Evolutionary conservation across 2,888 invertebrate genomes (phyloP), one percentile per base, ranked within the genome.

Genomic region (Catocala sponsa): DNA sequence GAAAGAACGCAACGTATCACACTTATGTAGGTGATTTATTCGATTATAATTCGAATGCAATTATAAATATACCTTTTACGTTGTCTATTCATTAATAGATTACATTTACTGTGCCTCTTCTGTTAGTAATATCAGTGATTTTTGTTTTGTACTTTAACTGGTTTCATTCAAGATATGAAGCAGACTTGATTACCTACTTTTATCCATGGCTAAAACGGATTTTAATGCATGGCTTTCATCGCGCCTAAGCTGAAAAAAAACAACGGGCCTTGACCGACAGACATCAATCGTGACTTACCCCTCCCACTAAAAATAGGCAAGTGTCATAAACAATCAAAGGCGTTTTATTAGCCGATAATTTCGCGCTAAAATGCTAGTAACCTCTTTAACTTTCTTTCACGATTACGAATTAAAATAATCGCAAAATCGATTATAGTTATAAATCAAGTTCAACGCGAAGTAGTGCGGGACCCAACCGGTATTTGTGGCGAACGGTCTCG

Each of bases 371-470:
- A 65, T 42, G 46, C 49, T 38, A 12, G 15, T 54, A 58, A 55
- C 53, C 51, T 59, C 47, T 41, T 58, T 62, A 65, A 71, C 65
- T 63, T 73, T 76, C 72, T 80, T 81, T 81, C 77, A 67, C 70
- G 59, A 71, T 67, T 65, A 74, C 69, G 68, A 73, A 75, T 71
- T 67, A 75, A 72, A 75, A 63, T 68, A 68, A 67, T 68, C 61
- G 59, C 70, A 69, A 76, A 76, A 80, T 78, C 74, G 79, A 79
- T 84, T 81, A 80, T 68, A 55, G 47, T 74, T 70, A 83, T 85
- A 78, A 83, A 84, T 83, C 84, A 81, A 80, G 78, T 76, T 81
- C 65, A 64, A 60, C 61, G 68, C 63, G 44, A 80, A 81, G 74
- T 78, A 70, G 77, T 76, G 73, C 76, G 70, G 63, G 59, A 66